Conservation (phyloP, 2,797 vertebrate species). For the Australoheros facetus region DNA sequence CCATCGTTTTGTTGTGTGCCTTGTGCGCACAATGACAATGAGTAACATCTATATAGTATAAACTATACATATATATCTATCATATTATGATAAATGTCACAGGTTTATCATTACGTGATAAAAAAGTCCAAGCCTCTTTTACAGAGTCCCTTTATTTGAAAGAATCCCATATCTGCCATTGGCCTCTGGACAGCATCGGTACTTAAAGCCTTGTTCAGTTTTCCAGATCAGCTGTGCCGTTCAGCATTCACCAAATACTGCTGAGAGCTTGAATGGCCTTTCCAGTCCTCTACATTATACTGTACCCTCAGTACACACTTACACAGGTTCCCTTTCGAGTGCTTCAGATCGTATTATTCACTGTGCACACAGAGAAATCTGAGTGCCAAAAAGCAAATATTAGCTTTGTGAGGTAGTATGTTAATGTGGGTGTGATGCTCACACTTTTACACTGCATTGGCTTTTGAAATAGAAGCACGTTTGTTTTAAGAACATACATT, state of each 20-base stretch:
- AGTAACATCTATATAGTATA: too few relatives aligned
- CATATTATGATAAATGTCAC: not conserved
- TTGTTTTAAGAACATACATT: not conserved
- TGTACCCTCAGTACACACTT: not conserved
- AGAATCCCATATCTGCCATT: not conserved
- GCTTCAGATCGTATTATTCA: not conserved
- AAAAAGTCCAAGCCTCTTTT: not conserved
- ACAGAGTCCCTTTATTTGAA: not conserved
- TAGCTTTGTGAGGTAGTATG: not conserved
- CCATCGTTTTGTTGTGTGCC: too few relatives aligned
- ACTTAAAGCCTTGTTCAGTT: not conserved
- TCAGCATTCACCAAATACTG: not conserved
- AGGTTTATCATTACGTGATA: not conserved
- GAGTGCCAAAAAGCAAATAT: slow-evolving; percentile 1
- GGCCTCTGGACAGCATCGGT: not conserved
- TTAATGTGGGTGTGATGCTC: not conserved
- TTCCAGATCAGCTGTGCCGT: not conserved
- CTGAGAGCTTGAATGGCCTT: not conserved
- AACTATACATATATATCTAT: too few relatives aligned
- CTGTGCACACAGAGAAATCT: not conserved
- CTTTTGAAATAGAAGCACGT: not conserved
- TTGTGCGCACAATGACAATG: too few relatives aligned
- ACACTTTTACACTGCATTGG: slow-evolving; percentile 5
- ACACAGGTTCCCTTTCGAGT: not conserved
- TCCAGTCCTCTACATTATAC: not conserved